Evolutionary conservation across 2,113 vertebrate genomes (phyloP).

Genomic region (Opisthocomus hoazin): DNA sequence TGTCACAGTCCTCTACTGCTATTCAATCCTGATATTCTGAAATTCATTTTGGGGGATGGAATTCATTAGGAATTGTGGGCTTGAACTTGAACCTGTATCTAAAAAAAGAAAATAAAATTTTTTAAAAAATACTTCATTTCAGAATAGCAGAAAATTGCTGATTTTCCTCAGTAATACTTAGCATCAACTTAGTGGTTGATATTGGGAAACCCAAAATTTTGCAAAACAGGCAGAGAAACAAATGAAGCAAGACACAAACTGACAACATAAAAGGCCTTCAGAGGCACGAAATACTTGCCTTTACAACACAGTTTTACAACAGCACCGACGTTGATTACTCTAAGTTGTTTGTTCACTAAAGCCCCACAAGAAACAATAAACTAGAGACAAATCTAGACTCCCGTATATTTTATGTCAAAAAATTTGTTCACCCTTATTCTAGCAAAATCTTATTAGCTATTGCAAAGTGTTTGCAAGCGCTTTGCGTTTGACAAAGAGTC

Average conservation of each 20-base stretch:
- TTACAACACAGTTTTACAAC: not conserved
- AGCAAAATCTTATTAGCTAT: not conserved
- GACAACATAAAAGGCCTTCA: not conserved
- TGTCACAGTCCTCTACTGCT: not conserved
- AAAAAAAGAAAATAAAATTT: not conserved
- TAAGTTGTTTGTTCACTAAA: not conserved
- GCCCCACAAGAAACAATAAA: not conserved
- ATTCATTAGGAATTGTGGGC: not conserved
- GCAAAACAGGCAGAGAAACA: slow-evolving; percentile 6
- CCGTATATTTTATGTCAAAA: accelerated
- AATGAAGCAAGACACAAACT: slow-evolving; percentile 24
- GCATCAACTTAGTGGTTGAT: not conserved
- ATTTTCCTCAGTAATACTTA: not conserved
- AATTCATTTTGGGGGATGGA: not conserved
- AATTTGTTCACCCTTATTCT: not conserved
- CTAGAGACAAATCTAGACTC: not conserved
- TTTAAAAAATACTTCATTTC: not conserved
- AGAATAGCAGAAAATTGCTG: not conserved
- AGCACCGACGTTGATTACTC: not conserved
- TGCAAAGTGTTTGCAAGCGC: not conserved
- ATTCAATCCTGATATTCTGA: not conserved
- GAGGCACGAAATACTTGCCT: not conserved
- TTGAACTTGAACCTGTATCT: not conserved
- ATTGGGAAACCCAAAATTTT: slow-evolving; percentile 32
- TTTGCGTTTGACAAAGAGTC: not conserved